Evolutionary conservation across 1,140 invertebrate genomes (phyloP), one percentile per base, ranked within the genome.

Genomic region (Papilio dardanus): DNA sequence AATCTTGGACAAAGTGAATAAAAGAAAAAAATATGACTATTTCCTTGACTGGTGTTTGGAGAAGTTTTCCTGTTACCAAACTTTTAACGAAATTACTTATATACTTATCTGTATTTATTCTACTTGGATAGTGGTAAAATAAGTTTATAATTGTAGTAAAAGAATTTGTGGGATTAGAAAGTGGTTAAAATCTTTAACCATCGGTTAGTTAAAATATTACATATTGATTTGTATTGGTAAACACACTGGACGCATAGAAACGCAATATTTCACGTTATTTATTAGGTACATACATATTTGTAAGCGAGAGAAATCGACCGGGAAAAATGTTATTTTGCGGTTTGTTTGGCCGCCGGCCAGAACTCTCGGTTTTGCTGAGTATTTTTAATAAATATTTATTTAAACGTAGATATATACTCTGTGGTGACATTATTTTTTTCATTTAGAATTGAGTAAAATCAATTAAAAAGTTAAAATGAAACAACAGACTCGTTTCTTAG

Each of bases 271-370:
- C 19, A 24, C 4, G 33, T 69, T 24, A 69, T 37, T 69, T 69
- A 69, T 69, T 69, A 69, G 31, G 35, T 19, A 46, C 42, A 19
- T 46, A 46, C 42, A 24, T 54, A 68, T 69, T 40, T 69, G 35
- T 69, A 24, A 40, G 42, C 67, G 31, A 14, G n/a, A 69, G 67
- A 40, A 69, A 69, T 69, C 67, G 35, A 37, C 33, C 67, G 31
- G 35, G 8, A 8, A 69, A 69, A 40, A 69, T 40, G 67, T 37
- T 69, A 19, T 66, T 66, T 62, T 35, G 31, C 67, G 35, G 67
- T 40, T 69, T 40, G 19, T n/a, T 40, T 69, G 67, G 67, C 67
- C 21, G n/a, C 19, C 19, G 19, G 67, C 67, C 67, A 69, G 28
- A 8, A 24, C 67, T 62, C 54, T 62, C 54, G 6, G 54, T 62